Evolutionary conservation across 2,113 vertebrate species (phyloP).

Genomic region (Patagioenas fasciata): DNA sequence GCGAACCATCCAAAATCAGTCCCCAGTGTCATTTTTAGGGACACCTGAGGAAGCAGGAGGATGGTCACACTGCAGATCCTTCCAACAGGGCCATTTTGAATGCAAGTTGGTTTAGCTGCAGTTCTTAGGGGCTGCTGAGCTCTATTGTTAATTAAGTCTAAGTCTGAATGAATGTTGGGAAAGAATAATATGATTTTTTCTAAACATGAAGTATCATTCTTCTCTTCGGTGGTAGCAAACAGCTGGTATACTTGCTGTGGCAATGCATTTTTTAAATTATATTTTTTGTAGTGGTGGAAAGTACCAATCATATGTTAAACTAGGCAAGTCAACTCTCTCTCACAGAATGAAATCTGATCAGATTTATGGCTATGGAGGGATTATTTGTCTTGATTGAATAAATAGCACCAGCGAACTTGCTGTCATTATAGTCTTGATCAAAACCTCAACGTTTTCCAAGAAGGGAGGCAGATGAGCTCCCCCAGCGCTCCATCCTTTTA

Average conservation of each 20-base stretch:
- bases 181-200: background rate
- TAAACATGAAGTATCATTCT: background rate
- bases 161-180: background rate
- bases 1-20: background rate
- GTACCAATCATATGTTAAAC: background rate
- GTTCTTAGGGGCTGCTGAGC: background rate
- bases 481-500: background rate
- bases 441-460: background rate
- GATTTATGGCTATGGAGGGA: background rate
- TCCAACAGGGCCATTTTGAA: background rate
- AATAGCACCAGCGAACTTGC: background rate
- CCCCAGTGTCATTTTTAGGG: background rate
- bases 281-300: background rate
- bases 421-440: background rate
- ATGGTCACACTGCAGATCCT: background rate
- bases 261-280: background rate
- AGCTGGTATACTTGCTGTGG: background rate
- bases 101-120: background rate
- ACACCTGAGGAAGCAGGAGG: background rate
- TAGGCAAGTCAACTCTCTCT: background rate
- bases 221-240: background rate
- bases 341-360: background rate
- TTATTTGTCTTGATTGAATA: background rate
- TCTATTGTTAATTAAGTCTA: background rate
- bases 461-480: background rate